Base-by-base conservation (phyloP, 2,888 invertebrate genomes). In the Drosophila mercatorum region DNA sequence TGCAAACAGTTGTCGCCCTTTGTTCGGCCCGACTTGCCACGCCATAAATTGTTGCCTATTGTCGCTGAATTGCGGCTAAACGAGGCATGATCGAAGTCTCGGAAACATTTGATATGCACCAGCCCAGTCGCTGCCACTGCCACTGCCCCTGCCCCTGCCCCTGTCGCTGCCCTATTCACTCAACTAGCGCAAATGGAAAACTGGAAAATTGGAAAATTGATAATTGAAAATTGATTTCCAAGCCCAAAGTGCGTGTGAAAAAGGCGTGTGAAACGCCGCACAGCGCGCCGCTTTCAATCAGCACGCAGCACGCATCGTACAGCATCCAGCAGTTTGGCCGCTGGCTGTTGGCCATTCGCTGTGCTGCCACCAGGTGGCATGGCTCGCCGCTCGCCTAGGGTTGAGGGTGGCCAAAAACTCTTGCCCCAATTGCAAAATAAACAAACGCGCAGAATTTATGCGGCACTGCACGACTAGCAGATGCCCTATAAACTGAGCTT, bases 191-290 rank as follows among this genome's bases (percentile, higher is more conserved):
- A 70, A 73, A 76, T 81, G 68, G 66, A 72, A 61, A 72, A 56
- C 38, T 26, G 53, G 53, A 28, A 31, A 55, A 55, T 36, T 49
- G 22, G 14, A 41, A 41, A 55, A 55, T 36, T 49, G 14, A 47
- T 64, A 73, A 83, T 78, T 68, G 68, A 77, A 72, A 70, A 56
- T 57, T 53, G 72, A 72, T 86, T 86, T 73, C 68, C 73, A 74
- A 89, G 84, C 61, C 65, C 68, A 80, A 11, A n/a, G 4, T n/a
- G 79, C 70, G 78, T 78, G 72, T 77, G 82, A 82, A 75, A 69
- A 58, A 52, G 67, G 89, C 81, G 84, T 89, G 81, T 75, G 87
- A 89, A 87, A 83, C 75, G 81, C 84, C 72, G 83, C 83, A 75
- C 83, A 73, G 46, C 57, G 38, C 61, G 36, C 31, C 56, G 62